Conservation (phyloP, 2,797 vertebrate species). For the Amblyraja radiata region DNA sequence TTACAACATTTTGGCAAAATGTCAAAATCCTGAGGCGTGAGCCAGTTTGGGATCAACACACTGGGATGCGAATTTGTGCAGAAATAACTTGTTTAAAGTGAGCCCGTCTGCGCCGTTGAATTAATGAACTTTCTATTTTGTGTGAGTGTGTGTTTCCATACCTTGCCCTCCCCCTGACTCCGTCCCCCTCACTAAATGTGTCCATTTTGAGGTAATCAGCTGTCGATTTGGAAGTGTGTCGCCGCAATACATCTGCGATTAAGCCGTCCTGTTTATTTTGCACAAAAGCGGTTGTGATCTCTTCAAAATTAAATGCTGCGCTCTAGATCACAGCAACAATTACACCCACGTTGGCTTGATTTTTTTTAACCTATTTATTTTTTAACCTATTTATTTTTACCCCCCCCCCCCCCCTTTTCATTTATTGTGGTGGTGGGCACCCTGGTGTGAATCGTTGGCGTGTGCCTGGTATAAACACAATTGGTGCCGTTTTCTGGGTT, state of each 20-base stretch:
- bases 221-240: neutral
- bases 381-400: no score
- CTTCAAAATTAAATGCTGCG: neutral
- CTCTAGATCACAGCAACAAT: neutral
- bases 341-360: neutral
- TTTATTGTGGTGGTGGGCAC: neutral
- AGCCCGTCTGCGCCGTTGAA: neutral
- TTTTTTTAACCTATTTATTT: neutral
- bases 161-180: neutral
- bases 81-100: neutral
- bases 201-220: neutral
- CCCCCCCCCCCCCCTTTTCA: no score
- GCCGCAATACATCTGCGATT: neutral
- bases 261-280: neutral
- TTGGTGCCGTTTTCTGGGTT: neutral
- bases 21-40: neutral
- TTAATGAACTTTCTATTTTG: neutral
- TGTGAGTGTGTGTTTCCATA: no score
- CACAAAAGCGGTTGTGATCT: neutral
- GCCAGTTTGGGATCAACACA: neutral
- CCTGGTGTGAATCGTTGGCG: neutral
- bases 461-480: neutral
- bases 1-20: neutral
- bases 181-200: neutral
- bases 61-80: neutral